Conservation (phyloP, 2,797 vertebrate species). For the Notolabrus celidotus region DNA sequence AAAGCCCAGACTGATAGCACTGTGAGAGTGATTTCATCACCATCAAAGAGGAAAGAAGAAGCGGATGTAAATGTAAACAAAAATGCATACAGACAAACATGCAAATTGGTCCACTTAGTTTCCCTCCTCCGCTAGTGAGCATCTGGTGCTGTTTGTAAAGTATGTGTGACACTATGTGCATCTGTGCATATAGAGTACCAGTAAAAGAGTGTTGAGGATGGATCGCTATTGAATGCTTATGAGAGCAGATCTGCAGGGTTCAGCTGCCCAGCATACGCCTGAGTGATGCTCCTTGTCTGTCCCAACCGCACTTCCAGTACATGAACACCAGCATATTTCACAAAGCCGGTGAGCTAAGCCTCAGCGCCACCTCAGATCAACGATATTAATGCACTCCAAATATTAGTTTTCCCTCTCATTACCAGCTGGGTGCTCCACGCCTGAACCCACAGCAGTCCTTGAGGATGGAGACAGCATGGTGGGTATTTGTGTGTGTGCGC, state of each 20-base stretch:
- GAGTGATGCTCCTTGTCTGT: conserved; percentile 58
- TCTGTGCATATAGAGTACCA: conserved; percentile 37
- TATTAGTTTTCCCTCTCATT: conserved; percentile 79
- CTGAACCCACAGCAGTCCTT: conserved; percentile 68
- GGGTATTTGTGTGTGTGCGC: conserved; percentile 43
- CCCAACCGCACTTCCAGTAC: conserved; percentile 32
- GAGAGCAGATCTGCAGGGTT: conserved; percentile 53
- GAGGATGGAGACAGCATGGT: conserved; percentile 58
- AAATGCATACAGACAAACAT: conserved; percentile 2
- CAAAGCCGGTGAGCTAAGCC: conserved; percentile 65
- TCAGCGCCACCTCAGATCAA: conserved; percentile 71
- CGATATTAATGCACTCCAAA: conserved; percentile 80
- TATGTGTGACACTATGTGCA: conserved; percentile 11
- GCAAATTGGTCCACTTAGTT: conserved; percentile 7
- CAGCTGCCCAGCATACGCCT: conserved; percentile 47
- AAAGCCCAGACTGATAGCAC: background rate
- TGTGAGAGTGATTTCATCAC: background rate
- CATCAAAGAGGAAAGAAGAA: background rate
- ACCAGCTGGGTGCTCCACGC: conserved; percentile 61
- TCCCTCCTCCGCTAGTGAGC: conserved; percentile 15
- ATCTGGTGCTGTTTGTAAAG: conserved; percentile 9
- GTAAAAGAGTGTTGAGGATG: conserved; percentile 54
- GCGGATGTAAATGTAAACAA: background rate
- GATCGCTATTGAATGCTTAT: conserved; percentile 40
- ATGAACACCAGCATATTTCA: conserved; percentile 66